Base-by-base conservation (phyloP, 2,888 invertebrate species). In the Hyppa rectilinea region DNA sequence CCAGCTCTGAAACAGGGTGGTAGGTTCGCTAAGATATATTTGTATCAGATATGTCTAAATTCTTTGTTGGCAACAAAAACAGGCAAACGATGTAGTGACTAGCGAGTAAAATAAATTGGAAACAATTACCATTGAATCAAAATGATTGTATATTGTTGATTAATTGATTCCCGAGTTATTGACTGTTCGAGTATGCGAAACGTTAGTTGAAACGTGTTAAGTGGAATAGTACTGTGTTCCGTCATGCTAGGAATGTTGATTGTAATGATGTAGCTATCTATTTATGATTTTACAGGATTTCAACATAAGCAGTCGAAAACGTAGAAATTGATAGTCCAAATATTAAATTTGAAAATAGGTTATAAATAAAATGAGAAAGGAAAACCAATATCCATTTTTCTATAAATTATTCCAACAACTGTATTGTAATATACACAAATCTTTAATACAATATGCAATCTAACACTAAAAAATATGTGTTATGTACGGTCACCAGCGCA, bases 141-240 rank as follows among this genome's bases (percentile, higher is more conserved):
- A 67, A 65, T 67, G 43, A 61, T 72, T 66, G 78, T 66, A 70
- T 65, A 62, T 23, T 23, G 17, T 56, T 73, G 80, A 80, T 72
- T 80, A 73, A 76, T 76, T 43, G 53, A 69, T 69, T 59, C 47
- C 34, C 34, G 26, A 58, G 53, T 59, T 66, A 34, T 66, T 63
- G 68, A 49, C 60, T 66, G 75, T 52, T 56, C 62, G 43, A 29
- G 55, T 52, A 65, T 56, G 71, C 71, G 55, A 68, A 69, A 71
- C 49, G 50, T 61, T 71, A 12, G 40, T 73, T 50, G 53, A 65
- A 71, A 50, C 31, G n/a, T 63, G 47, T 70, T 78, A 52, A 47
- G 52, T 43, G 4, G 14, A 59, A 66, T 38, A 29, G 59, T 47
- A 64, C 26, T n/a, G 17, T 0, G 34, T 36, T 69, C n/a, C 34